Evolutionary conservation across 2,113 vertebrate species (phyloP).

Genomic region (Burhinus bistriatus): DNA sequence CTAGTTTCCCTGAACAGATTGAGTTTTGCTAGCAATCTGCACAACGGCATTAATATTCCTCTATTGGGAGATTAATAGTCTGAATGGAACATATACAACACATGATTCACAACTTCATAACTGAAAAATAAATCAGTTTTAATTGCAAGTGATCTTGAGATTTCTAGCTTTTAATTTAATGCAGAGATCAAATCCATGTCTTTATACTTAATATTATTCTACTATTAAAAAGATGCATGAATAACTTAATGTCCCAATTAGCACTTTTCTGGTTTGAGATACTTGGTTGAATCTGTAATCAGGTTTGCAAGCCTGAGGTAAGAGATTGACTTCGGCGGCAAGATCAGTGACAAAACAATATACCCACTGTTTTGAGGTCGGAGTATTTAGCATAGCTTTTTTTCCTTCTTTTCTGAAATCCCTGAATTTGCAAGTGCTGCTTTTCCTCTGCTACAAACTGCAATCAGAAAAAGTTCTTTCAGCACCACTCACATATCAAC

Average conservation of each 20-base stretch:
- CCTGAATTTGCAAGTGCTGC: neutral
- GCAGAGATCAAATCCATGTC: neutral
- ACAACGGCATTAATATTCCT: neutral
- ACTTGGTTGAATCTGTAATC: neutral
- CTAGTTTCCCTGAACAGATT: neutral
- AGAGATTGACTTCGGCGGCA: accelerated
- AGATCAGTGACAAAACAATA: neutral
- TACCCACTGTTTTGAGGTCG: neutral
- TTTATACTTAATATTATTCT: neutral
- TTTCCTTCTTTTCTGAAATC: neutral
- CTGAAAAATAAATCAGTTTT: neutral
- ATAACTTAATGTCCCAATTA: neutral
- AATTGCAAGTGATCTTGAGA: neutral
- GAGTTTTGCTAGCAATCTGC: neutral
- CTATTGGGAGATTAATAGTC: neutral
- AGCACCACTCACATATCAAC: neutral
- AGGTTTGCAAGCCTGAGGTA: neutral
- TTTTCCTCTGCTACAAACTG: neutral
- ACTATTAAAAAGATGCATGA: neutral
- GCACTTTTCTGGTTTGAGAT: neutral
- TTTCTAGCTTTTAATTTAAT: neutral
- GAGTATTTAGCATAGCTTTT: neutral
- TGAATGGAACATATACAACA: neutral
- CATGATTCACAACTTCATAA: neutral
- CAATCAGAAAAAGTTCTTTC: neutral